These are phyloP conservation scores for Sebastes minor DNA, from an alignment of 2,797 vertebrate species.

Conservation along the genomic window DNA sequence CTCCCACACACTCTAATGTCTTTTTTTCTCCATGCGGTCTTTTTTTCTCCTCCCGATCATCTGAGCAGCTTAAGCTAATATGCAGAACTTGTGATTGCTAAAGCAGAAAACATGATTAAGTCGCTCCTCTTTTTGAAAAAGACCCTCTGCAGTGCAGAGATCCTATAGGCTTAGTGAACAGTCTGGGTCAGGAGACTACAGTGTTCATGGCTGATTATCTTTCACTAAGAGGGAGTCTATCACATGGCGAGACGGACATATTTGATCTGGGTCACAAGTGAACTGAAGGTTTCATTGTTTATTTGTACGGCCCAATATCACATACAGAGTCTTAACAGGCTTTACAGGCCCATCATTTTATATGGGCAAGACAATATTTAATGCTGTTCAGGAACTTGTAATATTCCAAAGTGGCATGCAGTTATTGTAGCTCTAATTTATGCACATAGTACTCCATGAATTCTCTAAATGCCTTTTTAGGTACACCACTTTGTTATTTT, in stretches of 20 bases:
- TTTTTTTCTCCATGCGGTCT: conserved; percentile 18
- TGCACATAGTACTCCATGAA: background rate
- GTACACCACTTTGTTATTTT: background rate
- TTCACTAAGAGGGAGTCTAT: conserved; percentile 24
- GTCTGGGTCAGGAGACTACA: conserved; percentile 63
- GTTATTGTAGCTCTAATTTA: background rate
- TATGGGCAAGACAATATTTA: background rate
- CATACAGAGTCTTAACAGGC: background rate
- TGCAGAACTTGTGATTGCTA: conserved; percentile 76
- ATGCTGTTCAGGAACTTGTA: background rate
- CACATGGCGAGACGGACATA: conserved; percentile 7
- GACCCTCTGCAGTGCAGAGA: conserved; percentile 49
- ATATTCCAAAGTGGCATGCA: background rate
- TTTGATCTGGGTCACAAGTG: conserved; percentile 35
- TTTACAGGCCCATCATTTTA: background rate
- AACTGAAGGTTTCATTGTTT: conserved; percentile 29
- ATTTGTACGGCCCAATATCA: background rate
- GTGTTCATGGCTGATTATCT: conserved; percentile 46
- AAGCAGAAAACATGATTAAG: conserved; percentile 78
- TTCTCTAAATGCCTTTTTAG: conserved; percentile 3
- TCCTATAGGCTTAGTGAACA: conserved; percentile 49
- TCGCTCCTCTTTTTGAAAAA: conserved; percentile 48
- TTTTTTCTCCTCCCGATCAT: conserved; percentile 43
- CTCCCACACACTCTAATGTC: conserved; percentile 12
- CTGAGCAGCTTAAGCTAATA: conserved; percentile 72